These are phyloP conservation scores for Brienomyrus longianalis DNA, from an alignment of 2,113 vertebrate species.

Conservation along the genomic window DNA sequence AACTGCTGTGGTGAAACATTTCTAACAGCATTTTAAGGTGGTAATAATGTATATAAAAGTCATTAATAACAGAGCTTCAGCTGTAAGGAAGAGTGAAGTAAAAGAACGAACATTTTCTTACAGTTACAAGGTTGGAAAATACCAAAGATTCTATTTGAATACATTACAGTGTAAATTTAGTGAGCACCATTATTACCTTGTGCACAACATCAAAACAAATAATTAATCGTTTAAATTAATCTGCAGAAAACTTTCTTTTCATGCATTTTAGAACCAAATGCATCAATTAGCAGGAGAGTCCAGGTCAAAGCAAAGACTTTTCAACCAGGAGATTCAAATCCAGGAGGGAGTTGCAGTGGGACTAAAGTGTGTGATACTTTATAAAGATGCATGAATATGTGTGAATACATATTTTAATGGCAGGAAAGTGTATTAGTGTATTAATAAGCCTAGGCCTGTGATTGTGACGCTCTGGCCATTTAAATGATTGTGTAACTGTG, in stretches of 20 bases:
- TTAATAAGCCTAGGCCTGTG: slow-evolving; percentile 37
- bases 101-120: neutral
- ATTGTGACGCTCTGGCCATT: slow-evolving; percentile 36
- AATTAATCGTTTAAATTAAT: neutral
- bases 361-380: neutral
- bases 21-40: neutral
- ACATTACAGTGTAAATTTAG: neutral
- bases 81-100: neutral
- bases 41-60: neutral
- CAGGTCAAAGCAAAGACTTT: neutral
- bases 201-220: neutral
- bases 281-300: neutral
- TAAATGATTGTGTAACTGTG: slow-evolving; percentile 54
- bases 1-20: neutral
- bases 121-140: neutral
- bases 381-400: neutral
- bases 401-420: neutral
- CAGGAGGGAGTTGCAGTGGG: neutral
- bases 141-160: neutral
- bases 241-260: neutral
- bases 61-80: neutral
- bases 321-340: neutral
- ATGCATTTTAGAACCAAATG: neutral
- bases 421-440: slow-evolving; percentile 16
- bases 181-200: neutral